Conservation (phyloP, 2,797 vertebrate genomes). For the Pagetopsis macropterus region DNA sequence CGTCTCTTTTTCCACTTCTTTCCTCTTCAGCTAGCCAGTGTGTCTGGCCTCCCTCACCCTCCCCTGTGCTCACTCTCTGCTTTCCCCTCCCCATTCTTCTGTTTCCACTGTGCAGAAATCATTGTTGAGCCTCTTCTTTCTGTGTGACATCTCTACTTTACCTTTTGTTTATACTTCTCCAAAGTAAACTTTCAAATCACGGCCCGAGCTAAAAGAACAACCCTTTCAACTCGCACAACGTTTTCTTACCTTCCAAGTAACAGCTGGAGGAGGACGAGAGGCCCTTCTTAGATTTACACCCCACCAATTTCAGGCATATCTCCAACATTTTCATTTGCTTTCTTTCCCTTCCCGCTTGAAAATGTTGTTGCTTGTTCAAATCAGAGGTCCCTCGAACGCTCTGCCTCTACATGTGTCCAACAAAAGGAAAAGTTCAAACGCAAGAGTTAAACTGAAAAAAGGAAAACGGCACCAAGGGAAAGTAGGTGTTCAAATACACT, state of each 20-base stretch:
- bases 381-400: constrained; percentile 36
- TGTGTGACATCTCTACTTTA: neutral
- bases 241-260: constrained; percentile 95
- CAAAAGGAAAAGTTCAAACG: constrained; percentile 29
- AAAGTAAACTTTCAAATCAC: constrained; percentile 26
- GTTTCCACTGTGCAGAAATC: constrained; percentile 77
- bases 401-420: constrained; percentile 61
- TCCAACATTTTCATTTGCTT: constrained; percentile 99
- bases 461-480: constrained; percentile 18
- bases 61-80: constrained; percentile 65
- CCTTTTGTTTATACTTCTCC: neutral
- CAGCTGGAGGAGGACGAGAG: constrained; percentile 98
- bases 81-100: constrained; percentile 77
- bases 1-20: constrained; percentile 80
- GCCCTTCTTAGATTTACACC: constrained; percentile 98
- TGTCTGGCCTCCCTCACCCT: constrained; percentile 82
- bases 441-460: constrained; percentile 25
- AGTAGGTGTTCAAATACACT: constrained; percentile 14
- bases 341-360: constrained; percentile 71
- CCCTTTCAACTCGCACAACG: constrained; percentile 7
- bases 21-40: constrained; percentile 81
- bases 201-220: neutral
- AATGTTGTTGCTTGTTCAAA: constrained; percentile 58
- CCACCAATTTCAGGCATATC: constrained; percentile 99
- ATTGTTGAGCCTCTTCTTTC: constrained; percentile 60